Evolutionary conservation across 2,797 vertebrate genomes (phyloP), one percentile per base, ranked within the genome.

Genomic region (Sebastolobus altivelis): DNA sequence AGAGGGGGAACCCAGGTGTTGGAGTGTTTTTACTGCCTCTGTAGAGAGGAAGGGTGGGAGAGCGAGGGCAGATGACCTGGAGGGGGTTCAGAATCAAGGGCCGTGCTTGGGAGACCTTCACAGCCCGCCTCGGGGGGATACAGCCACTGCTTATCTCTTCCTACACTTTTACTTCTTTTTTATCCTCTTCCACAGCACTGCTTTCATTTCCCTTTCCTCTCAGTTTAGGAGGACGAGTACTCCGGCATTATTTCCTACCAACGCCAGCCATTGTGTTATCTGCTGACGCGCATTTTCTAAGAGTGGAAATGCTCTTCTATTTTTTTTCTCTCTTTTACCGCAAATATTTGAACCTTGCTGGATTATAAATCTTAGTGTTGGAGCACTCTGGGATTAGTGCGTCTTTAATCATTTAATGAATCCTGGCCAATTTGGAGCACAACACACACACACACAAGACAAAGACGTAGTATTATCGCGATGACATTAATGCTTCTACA

Each of bases 1-100:
- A 91, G 83, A 93, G 95, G 96, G 96, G 93, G 93, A 94, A 94
- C 93, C 94, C 95, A 96, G 95, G 95, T 96, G 95, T 93, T 95
- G 93, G 83, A 93, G 93, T 95, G 91, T 95, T 96, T 96, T 95
- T 93, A 94, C 95, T 95, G 93, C 90, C 92, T 96, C 94, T 94
- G 91, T 87, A 90, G 94, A 94, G 94, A 95, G 94, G 95, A 95
- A 95, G 93, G 93, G 93, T 91, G 90, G 93, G 93, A 93, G 93
- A 93, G 87, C 70, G 73, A 90, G 95, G 91, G 90, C 89, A 92
- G 86, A 92, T 96, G 95, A 95, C 94, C 95, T 92, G 94, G 91
- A 93, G 94, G 93, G 92, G 92, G 89, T 92, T 93, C 92, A 91
- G 93, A 95, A 92, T 90, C 92, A 89, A 87, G 88, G 93, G 92